Conservation (phyloP, 1,140 invertebrate species). For the Oreohelix idahoensis region DNA sequence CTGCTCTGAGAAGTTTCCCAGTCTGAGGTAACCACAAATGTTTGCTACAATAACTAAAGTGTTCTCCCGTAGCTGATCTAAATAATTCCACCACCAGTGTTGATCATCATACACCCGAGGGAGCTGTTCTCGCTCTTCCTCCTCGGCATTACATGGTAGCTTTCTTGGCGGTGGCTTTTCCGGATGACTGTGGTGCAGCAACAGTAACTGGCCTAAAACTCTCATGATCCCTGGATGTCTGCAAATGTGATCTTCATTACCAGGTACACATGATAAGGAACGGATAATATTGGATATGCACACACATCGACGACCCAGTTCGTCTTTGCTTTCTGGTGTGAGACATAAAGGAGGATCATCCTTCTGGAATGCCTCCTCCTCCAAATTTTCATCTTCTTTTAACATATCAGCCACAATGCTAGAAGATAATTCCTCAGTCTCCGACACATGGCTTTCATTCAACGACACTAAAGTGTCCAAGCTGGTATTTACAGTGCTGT, state of each 20-base stretch:
- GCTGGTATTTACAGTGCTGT: neutral
- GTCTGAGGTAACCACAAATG: constrained; percentile 91
- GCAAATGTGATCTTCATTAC: constrained; percentile 93
- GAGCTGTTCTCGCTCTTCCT: constrained; percentile 52
- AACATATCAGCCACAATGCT: constrained; percentile 39
- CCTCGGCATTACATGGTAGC: constrained; percentile 57
- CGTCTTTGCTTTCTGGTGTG: constrained; percentile 88
- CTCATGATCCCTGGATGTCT: constrained; percentile 89
- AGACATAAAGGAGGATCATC: constrained; percentile 91
- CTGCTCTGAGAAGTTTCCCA: constrained; percentile 88
- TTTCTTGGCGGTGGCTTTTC: constrained; percentile 49
- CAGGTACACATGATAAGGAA: constrained; percentile 96
- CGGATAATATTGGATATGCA: constrained; percentile 92
- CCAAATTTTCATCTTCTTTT: constrained; percentile 50
- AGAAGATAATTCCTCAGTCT: constrained; percentile 34
- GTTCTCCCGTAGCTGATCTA: constrained; percentile 93
- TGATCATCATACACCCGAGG: constrained; percentile 52
- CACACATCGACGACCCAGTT: constrained; percentile 88
- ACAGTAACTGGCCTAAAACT: constrained; percentile 86
- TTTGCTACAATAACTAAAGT: constrained; percentile 94
- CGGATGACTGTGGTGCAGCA: constrained; percentile 71
- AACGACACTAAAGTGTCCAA: neutral
- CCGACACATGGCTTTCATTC: constrained; percentile 32
- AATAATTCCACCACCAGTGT: constrained; percentile 94
- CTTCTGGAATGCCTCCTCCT: constrained; percentile 86